Base-by-base conservation (phyloP, 2,888 invertebrate species). In the Pinctada fucata region DNA sequence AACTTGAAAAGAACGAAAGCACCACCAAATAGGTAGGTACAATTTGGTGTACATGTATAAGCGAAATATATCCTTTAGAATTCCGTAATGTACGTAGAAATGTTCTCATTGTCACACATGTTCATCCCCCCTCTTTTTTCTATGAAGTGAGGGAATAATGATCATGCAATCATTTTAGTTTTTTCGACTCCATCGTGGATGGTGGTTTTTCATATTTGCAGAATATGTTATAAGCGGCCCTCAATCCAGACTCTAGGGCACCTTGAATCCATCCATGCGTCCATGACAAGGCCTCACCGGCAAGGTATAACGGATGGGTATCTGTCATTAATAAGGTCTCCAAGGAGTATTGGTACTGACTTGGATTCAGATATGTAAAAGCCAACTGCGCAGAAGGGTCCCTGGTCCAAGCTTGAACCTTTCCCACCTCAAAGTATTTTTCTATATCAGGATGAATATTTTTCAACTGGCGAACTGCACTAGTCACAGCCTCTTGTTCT, bases 261-360 rank as follows among this genome's bases (percentile, higher is more conserved):
- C 81, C 81, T 52, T 81, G 79, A 4, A 81, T 81, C 81, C 81
- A 81, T 45, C 81, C 76, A 76, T 83, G 80, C 0, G 80, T 74
- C 81, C 82, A 83, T 13, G 84, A 84, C 49, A 83, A 45, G 2
- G 81, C 79, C 45, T 84, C 84, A 6, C 83, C 84, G 5, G 82
- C 84, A 3, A 84, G 72, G 70, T 83, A 83, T 2, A 84, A 50
- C 2, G 79, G 75, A 45, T 73, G 77, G 10, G 66, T 63, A 4
- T 66, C 52, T 6, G 75, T 72, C n/a, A 31, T 72, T 31, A 51
- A 8, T 8, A 84, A 67, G n/a, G 68, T 67, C 67, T 75, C n/a
- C 78, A 83, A 69, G 49, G n/a, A 51, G 31, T 81, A 16, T 4
- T 70, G 72, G 65, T 80, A 84, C 68, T 83, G 79, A n/a, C 72